Percentiles rank a stretch among this genome's conserved stretches.
Conservation (phyloP, 2,113 vertebrate genomes). For the Acrocephalus arundinaceus region DNA sequence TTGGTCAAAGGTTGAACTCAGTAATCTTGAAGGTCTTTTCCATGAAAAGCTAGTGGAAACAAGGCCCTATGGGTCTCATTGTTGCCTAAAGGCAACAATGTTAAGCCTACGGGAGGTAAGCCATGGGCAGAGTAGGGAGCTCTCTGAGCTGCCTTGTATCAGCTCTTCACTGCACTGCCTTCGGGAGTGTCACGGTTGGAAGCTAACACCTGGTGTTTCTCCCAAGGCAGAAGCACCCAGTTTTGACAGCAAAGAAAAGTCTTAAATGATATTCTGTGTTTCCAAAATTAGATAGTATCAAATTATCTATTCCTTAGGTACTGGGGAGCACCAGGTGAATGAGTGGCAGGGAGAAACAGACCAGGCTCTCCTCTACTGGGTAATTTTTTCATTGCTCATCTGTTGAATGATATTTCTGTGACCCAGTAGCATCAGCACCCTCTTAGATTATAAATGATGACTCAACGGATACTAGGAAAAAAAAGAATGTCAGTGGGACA, state of each 20-base stretch:
- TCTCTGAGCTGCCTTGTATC: not conserved
- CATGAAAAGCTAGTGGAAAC: not conserved
- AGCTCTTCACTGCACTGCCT: not conserved
- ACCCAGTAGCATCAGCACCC: not conserved
- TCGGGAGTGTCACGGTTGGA: fast-evolving
- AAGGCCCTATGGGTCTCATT: not conserved
- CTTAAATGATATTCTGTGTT: not conserved
- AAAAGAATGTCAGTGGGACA: not conserved
- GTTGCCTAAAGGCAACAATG: not conserved
- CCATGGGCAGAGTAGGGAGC: fast-evolving
- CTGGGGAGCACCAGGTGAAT: not conserved
- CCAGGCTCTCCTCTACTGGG: not conserved
- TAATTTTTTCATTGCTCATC: not conserved
- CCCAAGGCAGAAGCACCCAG: not conserved
- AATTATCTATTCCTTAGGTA: not conserved
- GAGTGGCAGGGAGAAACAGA: not conserved
- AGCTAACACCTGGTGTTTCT: not conserved
- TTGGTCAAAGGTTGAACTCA: not conserved
- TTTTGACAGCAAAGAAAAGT: not conserved
- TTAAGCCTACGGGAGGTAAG: not conserved
- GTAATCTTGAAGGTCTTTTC: not conserved
- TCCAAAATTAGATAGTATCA: not conserved
- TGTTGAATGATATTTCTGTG: not conserved
- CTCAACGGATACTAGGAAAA: not conserved
- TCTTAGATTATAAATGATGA: not conserved